Base-by-base conservation (phyloP, 2,888 invertebrate genomes). In the Catocala nupta region DNA sequence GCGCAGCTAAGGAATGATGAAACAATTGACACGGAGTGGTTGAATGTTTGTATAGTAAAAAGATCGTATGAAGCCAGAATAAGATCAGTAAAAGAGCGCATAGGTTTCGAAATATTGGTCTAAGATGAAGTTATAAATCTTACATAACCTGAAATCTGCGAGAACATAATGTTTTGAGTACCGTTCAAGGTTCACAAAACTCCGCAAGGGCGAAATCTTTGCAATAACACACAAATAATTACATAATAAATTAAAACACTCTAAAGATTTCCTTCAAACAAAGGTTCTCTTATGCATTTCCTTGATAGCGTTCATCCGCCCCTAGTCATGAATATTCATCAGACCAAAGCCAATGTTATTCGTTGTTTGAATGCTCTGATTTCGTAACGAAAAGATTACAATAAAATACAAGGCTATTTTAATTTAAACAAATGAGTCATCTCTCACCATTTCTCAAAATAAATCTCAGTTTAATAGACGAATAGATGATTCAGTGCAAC, bases 261-360 rank as follows among this genome's bases (percentile, higher is more conserved):
- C 55, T 60, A 55, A 73, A 65, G 57, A 63, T 71, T 71, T 71
- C 69, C 61, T 74, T 68, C 16, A 67, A 77, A 74, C 73, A 75
- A 73, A 74, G 67, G 68, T 65, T 73, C 65, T 73, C 65, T 64
- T 59, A 58, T 62, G 52, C 63, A 70, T 73, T 80, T 75, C 75
- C 73, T 73, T 62, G 68, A 75, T 71, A 67, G 65, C 58, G 65
- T 65, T 63, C 63, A 70, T 67, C 75, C 71, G 71, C 70, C 55
- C 55, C 60, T 33, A 34, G 51, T 65, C 56, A 72, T 81, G 68
- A 75, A 81, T 81, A 81, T 80, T 80, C 64, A 81, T 78, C 50
- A 63, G 55, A 60, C 53, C 45, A 63, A 52, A 67, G 13, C 39
- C 54, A 61, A 71, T 59, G 53, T 62, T 63, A 55, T 62, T 63